Base-by-base conservation (phyloP, 2,888 invertebrate genomes). In the Ecliptopera silaceata region DNA sequence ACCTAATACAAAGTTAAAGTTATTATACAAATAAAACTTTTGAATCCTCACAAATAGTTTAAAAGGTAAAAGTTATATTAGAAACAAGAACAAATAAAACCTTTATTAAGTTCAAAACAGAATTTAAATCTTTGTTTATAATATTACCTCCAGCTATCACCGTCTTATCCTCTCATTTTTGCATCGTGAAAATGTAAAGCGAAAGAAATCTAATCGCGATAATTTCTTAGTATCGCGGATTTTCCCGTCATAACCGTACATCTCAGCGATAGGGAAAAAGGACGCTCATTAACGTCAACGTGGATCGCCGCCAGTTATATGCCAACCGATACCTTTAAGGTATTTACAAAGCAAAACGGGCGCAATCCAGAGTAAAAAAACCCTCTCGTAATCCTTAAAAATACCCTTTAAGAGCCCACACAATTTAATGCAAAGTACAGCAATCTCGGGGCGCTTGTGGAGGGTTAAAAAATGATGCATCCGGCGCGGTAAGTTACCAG, bases 341-440 rank as follows among this genome's bases (percentile, higher is more conserved):
- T 88, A 86, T 88, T 89, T 87, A 86, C 86, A 84, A 86, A 88
- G 82, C 79, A 83, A 81, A 87, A 79, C 81, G 79, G 72, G 68
- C 72, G 73, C 79, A 84, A 86, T 84, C 79, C 81, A 79, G 79
- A 82, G 79, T 80, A 80, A 81, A 86, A 86, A 87, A 71, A 70
- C 72, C 72, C 76, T 73, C 67, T 69, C 72, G 77, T 89, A 88
- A 90, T 88, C 87, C 84, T 68, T 69, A 73, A 62, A 75, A 79
- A 86, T 80, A 75, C 80, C 84, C 80, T 82, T 86, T 83, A 86
- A 87, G 80, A 80, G 79, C 80, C 81, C 79, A 80, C 38, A 84
- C 85, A 85, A 89, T 89, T 89, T 90, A 88, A 88, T 87, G 84
- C 81, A 88, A 87, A 89, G 88, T 86, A 86, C 84, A 81, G 85